Conservation (phyloP, 2,888 invertebrate species). For the Microplitis deprimator region DNA sequence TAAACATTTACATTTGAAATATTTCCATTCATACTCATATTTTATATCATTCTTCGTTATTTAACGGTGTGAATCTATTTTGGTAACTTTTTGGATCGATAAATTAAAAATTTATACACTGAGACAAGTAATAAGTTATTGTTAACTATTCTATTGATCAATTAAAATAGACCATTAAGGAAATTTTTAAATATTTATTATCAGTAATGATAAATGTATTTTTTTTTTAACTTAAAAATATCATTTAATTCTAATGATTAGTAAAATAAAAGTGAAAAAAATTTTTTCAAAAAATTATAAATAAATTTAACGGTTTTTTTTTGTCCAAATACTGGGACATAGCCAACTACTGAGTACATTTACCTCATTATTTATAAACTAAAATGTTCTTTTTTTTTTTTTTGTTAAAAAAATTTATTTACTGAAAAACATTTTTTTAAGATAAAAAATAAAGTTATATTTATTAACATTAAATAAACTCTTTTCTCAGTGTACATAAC, state of each 20-base stretch:
- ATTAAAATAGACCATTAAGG: neutral
- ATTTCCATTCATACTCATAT: slow-evolving; percentile 4
- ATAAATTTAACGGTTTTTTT: neutral
- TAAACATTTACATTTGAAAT: neutral
- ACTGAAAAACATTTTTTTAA: neutral
- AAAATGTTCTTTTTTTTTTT: neutral
- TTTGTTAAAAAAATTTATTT: neutral
- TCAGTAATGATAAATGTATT: neutral
- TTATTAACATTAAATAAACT: slow-evolving; percentile 1
- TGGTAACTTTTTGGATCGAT: slow-evolving; percentile 35
- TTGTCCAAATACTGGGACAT: neutral
- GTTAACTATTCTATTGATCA: neutral
- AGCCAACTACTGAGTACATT: neutral
- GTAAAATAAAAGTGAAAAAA: neutral
- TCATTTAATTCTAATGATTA: neutral
- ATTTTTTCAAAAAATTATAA: neutral
- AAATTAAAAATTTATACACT: slow-evolving; percentile 12
- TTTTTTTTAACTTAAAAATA: neutral
- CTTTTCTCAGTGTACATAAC: neutral
- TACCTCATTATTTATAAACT: slow-evolving; percentile 4
- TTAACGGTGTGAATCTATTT: slow-evolving; percentile 11
- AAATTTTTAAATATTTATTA: neutral
- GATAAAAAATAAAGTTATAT: neutral
- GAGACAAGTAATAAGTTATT: neutral
- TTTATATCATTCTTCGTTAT: neutral